Percentiles rank a stretch among this genome's conserved stretches.
Conservation (phyloP, 1,140 invertebrate genomes). For the Cepaea nemoralis region DNA sequence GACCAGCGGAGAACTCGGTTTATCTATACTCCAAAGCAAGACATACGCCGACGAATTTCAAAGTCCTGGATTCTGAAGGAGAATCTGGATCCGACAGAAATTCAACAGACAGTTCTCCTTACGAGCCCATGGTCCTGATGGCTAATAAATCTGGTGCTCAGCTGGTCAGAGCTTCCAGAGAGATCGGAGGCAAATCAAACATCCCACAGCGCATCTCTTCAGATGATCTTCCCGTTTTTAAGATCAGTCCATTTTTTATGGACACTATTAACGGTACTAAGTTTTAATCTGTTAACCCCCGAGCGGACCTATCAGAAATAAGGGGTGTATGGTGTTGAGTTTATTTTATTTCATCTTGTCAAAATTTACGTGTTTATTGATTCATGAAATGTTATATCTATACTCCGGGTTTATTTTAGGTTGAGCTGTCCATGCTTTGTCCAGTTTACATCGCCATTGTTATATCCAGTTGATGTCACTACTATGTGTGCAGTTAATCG, state of each 20-base stretch:
- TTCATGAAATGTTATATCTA: too few species aligned
- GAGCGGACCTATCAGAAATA: too few species aligned
- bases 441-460: too few species aligned
- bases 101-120: not conserved
- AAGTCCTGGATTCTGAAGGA: not conserved
- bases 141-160: not conserved
- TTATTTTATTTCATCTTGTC: too few species aligned
- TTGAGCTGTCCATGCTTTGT: too few species aligned
- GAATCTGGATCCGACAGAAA: slow-evolving; percentile 8
- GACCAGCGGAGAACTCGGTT: not conserved
- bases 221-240: slow-evolving; percentile 21
- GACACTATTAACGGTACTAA: slow-evolving; percentile 17
- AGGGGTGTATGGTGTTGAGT: too few species aligned
- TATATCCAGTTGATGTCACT: too few species aligned
- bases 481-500: too few species aligned
- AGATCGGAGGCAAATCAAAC: not conserved
- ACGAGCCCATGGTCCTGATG: slow-evolving; percentile 22
- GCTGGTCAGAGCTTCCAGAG: not conserved
- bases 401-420: too few species aligned
- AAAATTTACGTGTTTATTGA: too few species aligned
- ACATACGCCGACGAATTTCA: not conserved
- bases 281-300: not conserved
- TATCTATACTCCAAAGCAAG: not conserved
- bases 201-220: not conserved
- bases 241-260: slow-evolving; percentile 11